A percentile compares a stretch with the other conserved stretches of the same genome.
Evolutionary conservation across 2,113 vertebrate genomes (phyloP).

Genomic region (Sakesphorus luctuosus): DNA sequence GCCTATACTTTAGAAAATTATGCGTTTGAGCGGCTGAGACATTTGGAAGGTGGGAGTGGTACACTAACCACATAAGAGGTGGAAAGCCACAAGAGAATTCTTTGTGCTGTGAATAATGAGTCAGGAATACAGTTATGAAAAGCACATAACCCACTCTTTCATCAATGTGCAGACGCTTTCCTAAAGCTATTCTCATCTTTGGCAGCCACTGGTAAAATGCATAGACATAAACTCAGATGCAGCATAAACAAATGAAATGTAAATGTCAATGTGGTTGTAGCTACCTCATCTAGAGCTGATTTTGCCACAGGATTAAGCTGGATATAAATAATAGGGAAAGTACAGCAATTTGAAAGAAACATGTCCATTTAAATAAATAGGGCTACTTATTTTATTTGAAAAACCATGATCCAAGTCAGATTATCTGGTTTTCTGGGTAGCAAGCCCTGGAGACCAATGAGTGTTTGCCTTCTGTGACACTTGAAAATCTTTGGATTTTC

Average conservation of each 20-base stretch:
- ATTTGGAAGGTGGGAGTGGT: constrained; percentile 49
- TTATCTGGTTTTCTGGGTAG: background rate
- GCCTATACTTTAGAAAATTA: constrained; percentile 63
- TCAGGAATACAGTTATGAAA: background rate
- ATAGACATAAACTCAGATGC: constrained; percentile 19
- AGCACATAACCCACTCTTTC: constrained; percentile 13
- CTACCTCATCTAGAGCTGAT: constrained; percentile 9
- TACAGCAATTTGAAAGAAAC: constrained; percentile 3
- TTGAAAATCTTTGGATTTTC: constrained; percentile 50
- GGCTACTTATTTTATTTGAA: constrained; percentile 27
- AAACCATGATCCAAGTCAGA: constrained; percentile 21
- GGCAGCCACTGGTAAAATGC: background rate
- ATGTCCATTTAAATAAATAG: constrained; percentile 19
- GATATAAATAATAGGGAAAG: constrained; percentile 24
- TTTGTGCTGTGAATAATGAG: constrained; percentile 26
- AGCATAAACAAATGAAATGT: constrained; percentile 46
- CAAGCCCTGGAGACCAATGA: background rate
- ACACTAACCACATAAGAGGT: constrained; percentile 1
- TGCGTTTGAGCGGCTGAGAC: constrained; percentile 16
- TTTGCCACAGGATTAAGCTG: constrained; percentile 8
- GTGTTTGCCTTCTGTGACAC: constrained; percentile 16
- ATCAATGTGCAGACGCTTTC: background rate
- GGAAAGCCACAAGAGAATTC: constrained; percentile 50
- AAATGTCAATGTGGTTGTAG: constrained; percentile 33
- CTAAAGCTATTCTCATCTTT: constrained; percentile 34